Evolutionary conservation across 2,113 vertebrate genomes (phyloP), one percentile per base, ranked within the genome.

Genomic region (Neofelis nebulosa): DNA sequence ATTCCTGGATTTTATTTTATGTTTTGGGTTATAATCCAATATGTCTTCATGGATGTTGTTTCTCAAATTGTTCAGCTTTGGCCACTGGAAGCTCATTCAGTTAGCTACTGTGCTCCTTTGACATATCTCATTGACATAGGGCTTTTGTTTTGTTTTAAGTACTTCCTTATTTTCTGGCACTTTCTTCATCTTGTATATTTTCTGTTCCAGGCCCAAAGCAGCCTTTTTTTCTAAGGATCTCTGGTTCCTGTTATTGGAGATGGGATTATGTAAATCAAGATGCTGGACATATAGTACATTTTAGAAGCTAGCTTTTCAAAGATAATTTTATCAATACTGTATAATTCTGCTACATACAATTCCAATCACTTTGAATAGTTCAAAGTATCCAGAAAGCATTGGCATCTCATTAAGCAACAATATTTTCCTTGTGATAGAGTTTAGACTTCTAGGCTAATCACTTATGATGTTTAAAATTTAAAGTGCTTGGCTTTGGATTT

Each of bases 391-490:
- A 89, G 55, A 96, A 91, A 85, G 38, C 65, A 27, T 1, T 48
- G 45, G 25, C 15, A 16, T 95, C 38, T 86, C 38, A 50, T 80
- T 68, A 86, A 69, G 45, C n/a, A 78, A 55, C 36, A 76, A 2
- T n/a, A 57, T 89, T 52, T 86, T 80, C 80, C 21, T 86, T 36
- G 74, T 61, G 31, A 92, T 73, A 66, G 12, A 57, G 41, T 69
- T 88, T 73, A 48, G 7, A 84, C 7, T 80, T 89, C 63, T 83
- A 66, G 31, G 69, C 36, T 94, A 74, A 88, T 92, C 65, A 94
- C 11, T 69, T 88, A 76, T 27, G 83, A 52, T 84, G 13, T 93
- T 95, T 90, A 82, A 91, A 88, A 88, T 83, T 48, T 83, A 66
- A 91, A 80, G 55, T n/a, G 33, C 33, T 80, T 92, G 36, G 11